phyloP scores from a whole-genome alignment of 2,113 vertebrate genomes.

The Struthidea cinerea region DNA sequence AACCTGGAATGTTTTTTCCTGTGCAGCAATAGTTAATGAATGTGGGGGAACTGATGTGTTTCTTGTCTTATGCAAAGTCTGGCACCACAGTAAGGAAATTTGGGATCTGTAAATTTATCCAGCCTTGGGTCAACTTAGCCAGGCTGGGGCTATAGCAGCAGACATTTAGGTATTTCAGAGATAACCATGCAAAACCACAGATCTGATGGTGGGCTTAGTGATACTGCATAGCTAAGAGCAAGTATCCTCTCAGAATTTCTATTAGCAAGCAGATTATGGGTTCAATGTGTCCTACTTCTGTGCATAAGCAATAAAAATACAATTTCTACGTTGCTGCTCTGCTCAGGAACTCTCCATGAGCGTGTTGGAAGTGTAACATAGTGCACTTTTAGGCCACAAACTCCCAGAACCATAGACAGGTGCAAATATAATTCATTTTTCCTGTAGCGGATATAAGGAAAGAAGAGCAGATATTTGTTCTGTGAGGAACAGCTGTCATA shows the following conservation, averaged over 20 bases:
- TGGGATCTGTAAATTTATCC: not conserved
- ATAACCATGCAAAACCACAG: not conserved
- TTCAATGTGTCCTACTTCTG: not conserved
- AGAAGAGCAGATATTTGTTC: not conserved
- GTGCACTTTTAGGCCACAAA: not conserved
- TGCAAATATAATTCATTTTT: not conserved
- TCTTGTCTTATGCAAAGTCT: not conserved
- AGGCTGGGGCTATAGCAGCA: not conserved
- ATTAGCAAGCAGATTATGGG: not conserved
- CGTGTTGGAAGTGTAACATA: not conserved
- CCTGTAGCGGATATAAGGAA: not conserved
- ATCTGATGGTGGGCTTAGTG: not conserved
- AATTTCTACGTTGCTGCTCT: not conserved
- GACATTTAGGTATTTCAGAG: not conserved
- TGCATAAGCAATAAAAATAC: not conserved
- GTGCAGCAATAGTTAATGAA: not conserved
- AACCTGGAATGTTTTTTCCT: not conserved
- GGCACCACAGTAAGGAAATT: not conserved
- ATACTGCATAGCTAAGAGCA: not conserved
- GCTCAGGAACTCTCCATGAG: not conserved
- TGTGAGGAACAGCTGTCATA: not conserved
- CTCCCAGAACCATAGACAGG: not conserved
- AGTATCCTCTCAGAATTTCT: not conserved
- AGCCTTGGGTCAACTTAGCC: not conserved
- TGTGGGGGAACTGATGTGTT: not conserved